Conservation (phyloP, 2,113 vertebrate genomes). For the Cariama cristata region DNA sequence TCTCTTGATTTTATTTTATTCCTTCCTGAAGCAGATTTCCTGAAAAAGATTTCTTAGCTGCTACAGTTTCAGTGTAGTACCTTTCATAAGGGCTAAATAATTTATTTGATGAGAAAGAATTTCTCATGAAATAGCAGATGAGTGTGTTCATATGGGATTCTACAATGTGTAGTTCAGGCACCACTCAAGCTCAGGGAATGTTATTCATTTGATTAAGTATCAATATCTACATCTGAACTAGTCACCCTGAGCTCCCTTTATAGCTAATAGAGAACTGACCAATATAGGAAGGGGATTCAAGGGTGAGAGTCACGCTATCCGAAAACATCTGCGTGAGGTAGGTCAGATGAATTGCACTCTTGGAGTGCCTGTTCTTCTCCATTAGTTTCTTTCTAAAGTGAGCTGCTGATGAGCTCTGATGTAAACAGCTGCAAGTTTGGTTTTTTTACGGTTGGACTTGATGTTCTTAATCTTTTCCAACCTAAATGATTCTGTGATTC, state of each 20-base stretch:
- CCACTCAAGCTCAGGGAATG: neutral
- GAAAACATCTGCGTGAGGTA: neutral
- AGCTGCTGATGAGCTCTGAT: neutral
- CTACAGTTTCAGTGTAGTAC: neutral
- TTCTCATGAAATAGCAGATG: constrained; percentile 7
- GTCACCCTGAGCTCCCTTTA: neutral
- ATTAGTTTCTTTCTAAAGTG: neutral
- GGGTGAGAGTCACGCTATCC: neutral
- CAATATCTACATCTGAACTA: neutral
- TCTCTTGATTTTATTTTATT: neutral
- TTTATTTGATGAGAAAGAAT: constrained; percentile 10
- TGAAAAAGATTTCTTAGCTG: neutral
- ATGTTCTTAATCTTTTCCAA: neutral
- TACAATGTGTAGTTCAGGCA: neutral
- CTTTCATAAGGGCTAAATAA: constrained; percentile 11
- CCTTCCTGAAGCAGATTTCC: neutral
- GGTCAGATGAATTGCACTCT: neutral
- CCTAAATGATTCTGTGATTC: neutral
- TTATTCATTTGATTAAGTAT: neutral
- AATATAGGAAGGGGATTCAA: neutral
- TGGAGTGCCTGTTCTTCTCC: neutral
- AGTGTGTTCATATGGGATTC: neutral
- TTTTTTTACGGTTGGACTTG: neutral
- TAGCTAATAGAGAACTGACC: neutral
- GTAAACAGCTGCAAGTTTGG: neutral